Evolutionary conservation across 2,888 invertebrate species (phyloP).

Genomic region (Eupithecia tripunctaria): DNA sequence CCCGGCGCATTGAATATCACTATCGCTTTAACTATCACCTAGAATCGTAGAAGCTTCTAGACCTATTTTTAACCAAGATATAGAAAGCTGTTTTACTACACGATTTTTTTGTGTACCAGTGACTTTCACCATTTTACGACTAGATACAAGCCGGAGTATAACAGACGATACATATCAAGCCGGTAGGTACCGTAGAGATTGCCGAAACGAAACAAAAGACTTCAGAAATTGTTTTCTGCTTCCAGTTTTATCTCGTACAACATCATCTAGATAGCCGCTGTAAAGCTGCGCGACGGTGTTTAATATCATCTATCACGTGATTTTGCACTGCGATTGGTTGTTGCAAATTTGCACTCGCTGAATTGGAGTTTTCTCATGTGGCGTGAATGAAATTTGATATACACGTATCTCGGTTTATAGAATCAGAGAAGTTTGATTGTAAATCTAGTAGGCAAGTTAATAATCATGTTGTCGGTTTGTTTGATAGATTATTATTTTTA

Average conservation of each 20-base stretch:
- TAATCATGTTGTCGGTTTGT: not conserved
- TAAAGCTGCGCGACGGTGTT: not conserved
- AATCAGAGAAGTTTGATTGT: not conserved
- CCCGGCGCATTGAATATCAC: constrained; percentile 40
- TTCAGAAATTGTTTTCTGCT: constrained; percentile 4
- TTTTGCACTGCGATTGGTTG: constrained; percentile 8
- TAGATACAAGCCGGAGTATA: not conserved
- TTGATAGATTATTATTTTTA: not conserved
- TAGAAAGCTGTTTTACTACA: no score
- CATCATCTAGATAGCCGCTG: not conserved
- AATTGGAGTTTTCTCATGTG: not conserved
- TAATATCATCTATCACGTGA: constrained; percentile 16
- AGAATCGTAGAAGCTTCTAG: constrained; percentile 25
- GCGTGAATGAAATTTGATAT: not conserved
- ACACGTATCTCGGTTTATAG: not conserved
- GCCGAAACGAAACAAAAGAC: constrained; percentile 11
- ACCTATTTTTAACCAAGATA: not conserved
- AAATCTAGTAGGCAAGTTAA: not conserved
- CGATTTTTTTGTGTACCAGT: not conserved
- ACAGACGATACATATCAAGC: not conserved
- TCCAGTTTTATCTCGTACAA: not conserved
- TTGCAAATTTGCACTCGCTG: not conserved
- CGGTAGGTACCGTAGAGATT: not conserved
- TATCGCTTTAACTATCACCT: constrained; percentile 41
- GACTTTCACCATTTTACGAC: not conserved